These are phyloP conservation scores for Eurystomus gularis DNA, from an alignment of 2,113 vertebrate species.

Conservation along the genomic window DNA sequence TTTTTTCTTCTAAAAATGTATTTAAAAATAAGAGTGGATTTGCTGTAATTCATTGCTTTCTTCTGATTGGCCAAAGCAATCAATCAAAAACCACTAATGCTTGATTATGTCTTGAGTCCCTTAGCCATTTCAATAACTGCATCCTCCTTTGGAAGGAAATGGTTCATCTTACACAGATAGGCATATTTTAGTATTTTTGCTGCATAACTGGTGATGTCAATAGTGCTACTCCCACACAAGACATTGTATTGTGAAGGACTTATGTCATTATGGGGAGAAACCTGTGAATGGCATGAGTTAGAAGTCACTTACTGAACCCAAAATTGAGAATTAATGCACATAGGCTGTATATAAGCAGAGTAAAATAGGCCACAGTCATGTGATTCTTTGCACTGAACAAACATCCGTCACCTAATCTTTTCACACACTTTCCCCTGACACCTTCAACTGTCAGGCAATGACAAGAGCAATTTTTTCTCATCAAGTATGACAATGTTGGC, in stretches of 20 bases:
- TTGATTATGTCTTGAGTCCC: background rate
- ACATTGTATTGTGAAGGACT: background rate
- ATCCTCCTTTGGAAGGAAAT: background rate
- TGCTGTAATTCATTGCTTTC: background rate
- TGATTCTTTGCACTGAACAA: background rate
- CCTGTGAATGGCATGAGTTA: background rate
- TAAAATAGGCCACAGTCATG: background rate
- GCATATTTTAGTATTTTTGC: background rate
- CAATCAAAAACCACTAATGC: background rate
- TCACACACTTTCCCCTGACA: background rate
- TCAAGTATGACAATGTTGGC: background rate
- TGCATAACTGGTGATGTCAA: background rate
- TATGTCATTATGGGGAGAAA: background rate
- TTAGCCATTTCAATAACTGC: background rate
- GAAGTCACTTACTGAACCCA: background rate
- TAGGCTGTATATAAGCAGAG: background rate
- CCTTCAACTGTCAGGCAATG: background rate
- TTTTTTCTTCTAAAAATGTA: fast-evolving
- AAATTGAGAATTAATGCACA: background rate
- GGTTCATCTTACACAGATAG: background rate
- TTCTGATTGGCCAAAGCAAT: background rate
- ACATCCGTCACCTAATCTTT: background rate
- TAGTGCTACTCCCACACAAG: background rate
- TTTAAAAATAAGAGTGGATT: background rate
- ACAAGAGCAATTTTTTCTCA: background rate